phyloP scores from a whole-genome alignment of 2,113 vertebrate genomes.

The Amblyopsis rosae region DNA sequence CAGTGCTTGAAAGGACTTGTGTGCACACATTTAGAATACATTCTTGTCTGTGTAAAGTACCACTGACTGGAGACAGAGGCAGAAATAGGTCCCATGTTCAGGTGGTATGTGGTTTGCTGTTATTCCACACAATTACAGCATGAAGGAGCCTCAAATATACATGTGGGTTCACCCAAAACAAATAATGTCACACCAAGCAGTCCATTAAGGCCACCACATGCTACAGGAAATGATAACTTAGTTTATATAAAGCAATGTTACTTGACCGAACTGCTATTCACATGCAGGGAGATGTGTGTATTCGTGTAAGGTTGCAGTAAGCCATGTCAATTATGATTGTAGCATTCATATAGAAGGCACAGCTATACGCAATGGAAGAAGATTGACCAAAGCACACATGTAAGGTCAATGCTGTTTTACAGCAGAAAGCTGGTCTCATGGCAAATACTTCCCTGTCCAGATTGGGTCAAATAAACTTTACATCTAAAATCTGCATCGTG shows the following conservation, averaged over 20 bases:
- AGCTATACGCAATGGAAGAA: no score
- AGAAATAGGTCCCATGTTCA: conserved; percentile 21
- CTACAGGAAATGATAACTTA: conserved; percentile 21
- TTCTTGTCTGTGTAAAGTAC: background rate
- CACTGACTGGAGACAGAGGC: background rate
- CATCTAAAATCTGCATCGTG: no score
- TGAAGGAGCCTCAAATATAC: background rate
- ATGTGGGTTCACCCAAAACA: conserved; percentile 15
- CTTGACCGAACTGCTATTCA: conserved; percentile 6
- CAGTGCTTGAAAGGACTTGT: no score
- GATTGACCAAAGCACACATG: no score
- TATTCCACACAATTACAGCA: conserved; percentile 15
- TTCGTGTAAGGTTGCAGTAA: background rate
- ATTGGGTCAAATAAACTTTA: no score
- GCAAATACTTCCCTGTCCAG: background rate
- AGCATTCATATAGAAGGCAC: no score
- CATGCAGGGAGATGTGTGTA: background rate
- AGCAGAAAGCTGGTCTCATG: background rate
- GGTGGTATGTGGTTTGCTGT: conserved; percentile 24
- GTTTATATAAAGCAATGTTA: conserved; percentile 1
- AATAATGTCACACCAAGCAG: conserved; percentile 27
- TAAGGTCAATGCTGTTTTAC: no score
- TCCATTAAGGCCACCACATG: conserved; percentile 23
- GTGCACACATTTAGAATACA: conserved; percentile 11
- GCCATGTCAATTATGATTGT: background rate